These are phyloP conservation scores for Archegozetes longisetosus DNA, from an alignment of 1,140 invertebrate genomes.

Conservation along the genomic window DNA sequence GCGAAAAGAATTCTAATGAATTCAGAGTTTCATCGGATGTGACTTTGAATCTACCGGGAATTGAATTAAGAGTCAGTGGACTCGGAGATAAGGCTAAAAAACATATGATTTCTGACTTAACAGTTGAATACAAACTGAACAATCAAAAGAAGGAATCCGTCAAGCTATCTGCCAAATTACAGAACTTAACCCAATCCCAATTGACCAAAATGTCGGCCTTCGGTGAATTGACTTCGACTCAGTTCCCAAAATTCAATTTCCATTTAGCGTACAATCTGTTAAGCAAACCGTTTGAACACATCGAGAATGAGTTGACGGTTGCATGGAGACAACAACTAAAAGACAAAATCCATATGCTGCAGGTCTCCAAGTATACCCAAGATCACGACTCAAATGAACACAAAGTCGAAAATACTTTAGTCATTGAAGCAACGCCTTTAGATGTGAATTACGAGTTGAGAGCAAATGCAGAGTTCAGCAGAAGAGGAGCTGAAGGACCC, in stretches of 20 bases:
- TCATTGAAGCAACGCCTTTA: not conserved
- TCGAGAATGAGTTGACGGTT: slow-evolving; percentile 10
- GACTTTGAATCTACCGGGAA: not conserved
- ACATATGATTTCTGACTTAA: not conserved
- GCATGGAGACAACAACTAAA: not conserved
- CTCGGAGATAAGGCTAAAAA: not conserved
- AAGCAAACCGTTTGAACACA: not conserved
- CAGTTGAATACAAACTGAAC: slow-evolving; percentile 1
- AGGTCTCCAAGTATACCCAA: not conserved
- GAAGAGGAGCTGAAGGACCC: not conserved
- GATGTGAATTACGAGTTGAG: slow-evolving; percentile 9
- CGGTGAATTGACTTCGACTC: not conserved
- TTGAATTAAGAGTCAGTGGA: not conserved
- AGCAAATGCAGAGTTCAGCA: not conserved
- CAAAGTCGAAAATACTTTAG: not conserved
- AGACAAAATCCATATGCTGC: not conserved
- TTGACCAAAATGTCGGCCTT: slow-evolving; percentile 5
- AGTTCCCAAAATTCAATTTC: not conserved
- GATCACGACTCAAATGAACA: not conserved
- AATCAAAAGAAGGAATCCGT: not conserved
- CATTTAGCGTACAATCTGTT: not conserved
- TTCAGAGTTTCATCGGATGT: not conserved
- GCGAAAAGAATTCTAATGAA: not conserved
- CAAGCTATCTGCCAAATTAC: not conserved
- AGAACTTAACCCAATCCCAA: not conserved